Evolutionary conservation across 2,888 invertebrate species (phyloP), one percentile per base, ranked within the genome.

Genomic region (Thymelicus sylvestris): DNA sequence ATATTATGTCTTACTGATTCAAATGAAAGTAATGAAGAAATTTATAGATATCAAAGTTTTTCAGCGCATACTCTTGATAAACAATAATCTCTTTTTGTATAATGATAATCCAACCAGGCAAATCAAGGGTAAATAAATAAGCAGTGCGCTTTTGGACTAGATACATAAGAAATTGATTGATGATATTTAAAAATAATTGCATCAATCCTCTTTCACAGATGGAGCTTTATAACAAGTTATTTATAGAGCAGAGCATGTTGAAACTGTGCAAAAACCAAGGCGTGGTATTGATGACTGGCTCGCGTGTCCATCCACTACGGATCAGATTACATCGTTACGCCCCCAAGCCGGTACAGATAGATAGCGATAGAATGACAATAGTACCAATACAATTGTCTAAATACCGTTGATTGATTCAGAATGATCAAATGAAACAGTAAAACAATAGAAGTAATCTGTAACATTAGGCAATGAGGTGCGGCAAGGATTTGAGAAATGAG

Each of bases 261-360:
- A 57, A 60, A 31, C n/a, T 47, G 60, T 60, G 62, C 67, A 67
- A 63, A 63, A 63, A 68, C 38, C 39, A 57, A 68, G 68, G 57
- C 41, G 67, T 62, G 67, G 67, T 62, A 38, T 65, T 65, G 44
- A 38, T n/a, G 55, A 31, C 31, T 15, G 61, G 47, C 61, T 68
- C 41, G 63, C 69, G 63, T 69, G 69, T 57, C 69, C 68, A 64
- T 69, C 64, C 52, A 59, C 69, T 8, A 63, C 19, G 57, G 59
- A 12, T 69, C 69, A 64, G 63, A 64, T 69, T 50, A 69, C 69
- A 64, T 50, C 57, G 69, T 48, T 44, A 68, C 69, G 69, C 69
- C 69, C 69, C 63, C 59, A 7, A 24, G 13, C 31, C 44, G 13
- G 41, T 63, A 8, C 12, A 10, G 24, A 55, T 55, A 19, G 63